Percentiles rank a stretch among this genome's conserved stretches.
Conservation (phyloP, 2,797 vertebrate species). For the Meda fulgida region DNA sequence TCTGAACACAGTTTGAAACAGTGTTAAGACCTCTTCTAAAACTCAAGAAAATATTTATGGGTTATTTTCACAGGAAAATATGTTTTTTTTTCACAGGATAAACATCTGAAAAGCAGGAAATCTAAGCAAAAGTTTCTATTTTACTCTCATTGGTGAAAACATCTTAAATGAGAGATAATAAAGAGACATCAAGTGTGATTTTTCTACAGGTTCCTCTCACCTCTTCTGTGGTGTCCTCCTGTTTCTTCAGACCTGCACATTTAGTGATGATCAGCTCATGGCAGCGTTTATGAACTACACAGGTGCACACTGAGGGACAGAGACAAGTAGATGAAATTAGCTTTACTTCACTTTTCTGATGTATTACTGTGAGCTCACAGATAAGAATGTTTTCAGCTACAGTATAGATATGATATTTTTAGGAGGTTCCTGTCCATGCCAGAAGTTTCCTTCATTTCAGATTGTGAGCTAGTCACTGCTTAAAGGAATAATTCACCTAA, state of each 20-base stretch:
- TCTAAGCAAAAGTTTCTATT: too few relatives aligned
- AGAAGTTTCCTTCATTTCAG: conserved; percentile 14
- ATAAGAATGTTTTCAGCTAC: background rate
- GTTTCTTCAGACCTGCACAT: conserved; percentile 95
- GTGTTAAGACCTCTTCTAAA: background rate
- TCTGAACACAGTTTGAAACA: background rate
- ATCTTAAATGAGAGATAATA: background rate
- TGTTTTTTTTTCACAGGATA: background rate
- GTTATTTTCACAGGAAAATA: too few relatives aligned
- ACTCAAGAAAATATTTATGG: background rate
- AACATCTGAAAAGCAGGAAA: background rate
- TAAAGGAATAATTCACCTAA: background rate
- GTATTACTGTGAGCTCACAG: background rate
- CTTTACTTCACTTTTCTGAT: background rate
- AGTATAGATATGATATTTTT: conserved; percentile 3
- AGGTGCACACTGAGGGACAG: conserved; percentile 87
- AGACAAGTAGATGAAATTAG: background rate
- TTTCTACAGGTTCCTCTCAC: conserved; percentile 71
- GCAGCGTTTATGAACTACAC: conserved; percentile 95
- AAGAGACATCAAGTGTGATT: background rate
- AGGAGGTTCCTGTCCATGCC: background rate
- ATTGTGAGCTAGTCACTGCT: background rate
- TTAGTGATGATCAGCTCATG: conserved; percentile 97
- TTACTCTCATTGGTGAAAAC: background rate
- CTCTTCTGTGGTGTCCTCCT: conserved; percentile 88